Conservation (phyloP, 1,140 invertebrate species). For the Psilanteris sp. region DNA sequence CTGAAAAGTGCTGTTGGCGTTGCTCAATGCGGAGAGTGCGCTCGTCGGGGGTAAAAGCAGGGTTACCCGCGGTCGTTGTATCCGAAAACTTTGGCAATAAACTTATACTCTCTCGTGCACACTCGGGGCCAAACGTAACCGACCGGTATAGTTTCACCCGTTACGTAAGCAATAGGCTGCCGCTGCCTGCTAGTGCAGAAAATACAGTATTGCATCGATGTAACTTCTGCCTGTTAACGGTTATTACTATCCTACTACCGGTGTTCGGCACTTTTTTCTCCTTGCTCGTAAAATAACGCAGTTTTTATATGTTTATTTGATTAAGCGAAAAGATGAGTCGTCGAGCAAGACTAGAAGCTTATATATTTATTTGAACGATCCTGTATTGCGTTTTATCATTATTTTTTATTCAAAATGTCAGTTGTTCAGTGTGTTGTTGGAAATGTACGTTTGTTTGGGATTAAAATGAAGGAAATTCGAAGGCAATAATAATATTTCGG, state of each 20-base stretch:
- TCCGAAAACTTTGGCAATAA: slow-evolving; percentile 81
- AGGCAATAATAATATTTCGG: no score
- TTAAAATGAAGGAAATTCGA: no score
- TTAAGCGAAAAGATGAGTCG: background rate
- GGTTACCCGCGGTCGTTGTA: slow-evolving; percentile 79
- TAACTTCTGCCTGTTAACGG: slow-evolving; percentile 55
- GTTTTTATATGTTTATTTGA: slow-evolving; percentile 8
- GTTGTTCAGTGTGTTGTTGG: no score
- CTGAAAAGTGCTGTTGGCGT: slow-evolving; percentile 50
- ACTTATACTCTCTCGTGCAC: slow-evolving; percentile 75
- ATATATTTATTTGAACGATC: no score
- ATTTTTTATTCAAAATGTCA: no score
- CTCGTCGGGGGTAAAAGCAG: slow-evolving; percentile 70
- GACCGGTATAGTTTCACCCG: slow-evolving; percentile 73
- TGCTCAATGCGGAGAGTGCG: slow-evolving; percentile 61
- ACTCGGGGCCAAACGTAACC: slow-evolving; percentile 69
- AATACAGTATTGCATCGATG: slow-evolving; percentile 54
- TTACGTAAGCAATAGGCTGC: slow-evolving; percentile 70
- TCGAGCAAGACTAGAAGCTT: background rate
- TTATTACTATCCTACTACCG: slow-evolving; percentile 45
- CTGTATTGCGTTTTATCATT: no score
- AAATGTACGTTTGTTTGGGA: no score
- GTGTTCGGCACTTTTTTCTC: background rate
- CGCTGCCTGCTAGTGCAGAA: slow-evolving; percentile 61
- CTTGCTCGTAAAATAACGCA: background rate